These are phyloP conservation scores for Sebastes aleutianus DNA, from an alignment of 2,797 vertebrate genomes.

Conservation along the genomic window DNA sequence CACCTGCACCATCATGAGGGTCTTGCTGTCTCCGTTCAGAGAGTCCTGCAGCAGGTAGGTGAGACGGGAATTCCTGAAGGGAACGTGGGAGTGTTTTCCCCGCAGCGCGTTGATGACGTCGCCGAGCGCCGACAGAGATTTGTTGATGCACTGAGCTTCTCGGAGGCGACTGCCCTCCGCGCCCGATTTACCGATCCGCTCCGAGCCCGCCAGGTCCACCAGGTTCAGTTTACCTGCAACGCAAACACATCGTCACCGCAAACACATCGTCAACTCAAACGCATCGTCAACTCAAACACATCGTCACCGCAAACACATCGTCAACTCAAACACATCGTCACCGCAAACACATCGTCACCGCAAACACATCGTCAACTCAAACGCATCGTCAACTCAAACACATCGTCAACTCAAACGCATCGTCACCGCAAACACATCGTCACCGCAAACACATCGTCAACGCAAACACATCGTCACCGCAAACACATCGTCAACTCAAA, in stretches of 20 bases:
- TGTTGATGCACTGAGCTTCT: conserved; percentile 97
- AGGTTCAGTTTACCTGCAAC: conserved; percentile 93
- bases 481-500: too few species aligned
- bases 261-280: too few species aligned
- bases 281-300: too few species aligned
- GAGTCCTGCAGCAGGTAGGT: conserved; percentile 98
- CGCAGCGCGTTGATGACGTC: conserved; percentile 95
- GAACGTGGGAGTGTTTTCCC: conserved; percentile 89
- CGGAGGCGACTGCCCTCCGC: conserved; percentile 92
- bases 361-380: too few species aligned
- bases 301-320: too few species aligned
- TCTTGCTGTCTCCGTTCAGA: conserved; percentile 95
- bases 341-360: too few species aligned
- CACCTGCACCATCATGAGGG: conserved; percentile 98
- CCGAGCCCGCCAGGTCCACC: conserved; percentile 95
- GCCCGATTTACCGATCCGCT: conserved; percentile 92
- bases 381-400: neutral
- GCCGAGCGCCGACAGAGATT: conserved; percentile 91
- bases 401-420: too few species aligned
- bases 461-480: neutral
- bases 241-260: neutral
- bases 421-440: too few species aligned
- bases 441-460: too few species aligned
- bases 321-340: neutral
- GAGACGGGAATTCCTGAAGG: conserved; percentile 97